Evolutionary conservation across 2,888 invertebrate genomes (phyloP).

Genomic region (Amorpha juglandis): DNA sequence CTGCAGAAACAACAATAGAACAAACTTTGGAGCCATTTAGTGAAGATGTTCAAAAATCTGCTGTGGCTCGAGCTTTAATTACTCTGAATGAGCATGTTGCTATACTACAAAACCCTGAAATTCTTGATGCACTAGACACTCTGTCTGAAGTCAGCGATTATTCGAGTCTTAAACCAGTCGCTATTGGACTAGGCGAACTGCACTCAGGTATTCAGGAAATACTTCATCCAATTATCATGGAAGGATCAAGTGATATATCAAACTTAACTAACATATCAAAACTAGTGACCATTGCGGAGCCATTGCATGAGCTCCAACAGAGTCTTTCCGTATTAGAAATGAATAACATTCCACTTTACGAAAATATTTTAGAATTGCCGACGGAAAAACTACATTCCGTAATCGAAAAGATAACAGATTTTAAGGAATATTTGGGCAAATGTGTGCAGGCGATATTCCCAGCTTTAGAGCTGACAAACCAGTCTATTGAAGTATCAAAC

Average conservation of each 20-base stretch:
- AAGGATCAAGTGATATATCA: constrained; percentile 56
- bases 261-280: constrained; percentile 54
- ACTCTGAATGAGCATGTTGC: constrained; percentile 65
- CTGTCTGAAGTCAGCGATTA: constrained; percentile 68
- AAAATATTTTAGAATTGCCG: constrained; percentile 67
- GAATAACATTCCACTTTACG: constrained; percentile 71
- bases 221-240: constrained; percentile 67
- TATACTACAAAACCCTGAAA: constrained; percentile 63
- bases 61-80: constrained; percentile 67
- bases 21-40: constrained; percentile 45
- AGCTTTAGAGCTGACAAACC: constrained; percentile 61
- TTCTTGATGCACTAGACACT: constrained; percentile 65
- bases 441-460: constrained; percentile 62
- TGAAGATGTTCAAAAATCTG: constrained; percentile 46
- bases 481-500: constrained; percentile 64
- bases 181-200: constrained; percentile 58
- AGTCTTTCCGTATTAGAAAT: constrained; percentile 66
- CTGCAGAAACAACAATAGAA: constrained; percentile 54
- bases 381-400: constrained; percentile 65
- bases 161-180: constrained; percentile 64
- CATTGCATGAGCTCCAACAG: constrained; percentile 68
- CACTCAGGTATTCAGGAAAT: constrained; percentile 64
- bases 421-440: constrained; percentile 64
- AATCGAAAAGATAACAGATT: constrained; percentile 58
- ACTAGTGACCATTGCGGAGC: constrained; percentile 65